Percentiles rank a stretch among this genome's conserved stretches.
Conservation (phyloP, 2,797 vertebrate genomes). For the Spinibarbus caldwelli region DNA sequence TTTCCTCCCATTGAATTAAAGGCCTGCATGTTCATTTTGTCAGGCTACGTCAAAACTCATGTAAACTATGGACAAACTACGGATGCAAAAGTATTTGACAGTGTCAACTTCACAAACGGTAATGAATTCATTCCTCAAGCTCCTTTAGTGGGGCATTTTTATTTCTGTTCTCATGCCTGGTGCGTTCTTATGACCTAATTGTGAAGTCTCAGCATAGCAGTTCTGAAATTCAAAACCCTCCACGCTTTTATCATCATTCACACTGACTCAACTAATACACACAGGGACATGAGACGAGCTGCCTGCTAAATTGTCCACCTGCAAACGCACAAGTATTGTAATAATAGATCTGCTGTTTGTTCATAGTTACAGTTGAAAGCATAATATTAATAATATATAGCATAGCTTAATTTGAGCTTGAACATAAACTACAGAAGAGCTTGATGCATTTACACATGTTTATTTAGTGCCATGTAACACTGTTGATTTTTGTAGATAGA, state of each 20-base stretch:
- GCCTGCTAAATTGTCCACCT: conserved; percentile 14
- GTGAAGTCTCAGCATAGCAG: conserved; percentile 42
- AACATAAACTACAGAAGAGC: neutral
- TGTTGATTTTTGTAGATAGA: neutral
- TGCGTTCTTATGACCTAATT: conserved; percentile 45
- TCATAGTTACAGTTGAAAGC: neutral
- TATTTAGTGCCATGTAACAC: neutral
- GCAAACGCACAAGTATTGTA: neutral
- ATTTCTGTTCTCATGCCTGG: conserved; percentile 36
- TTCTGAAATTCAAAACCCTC: conserved; percentile 35
- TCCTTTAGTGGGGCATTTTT: conserved; percentile 25
- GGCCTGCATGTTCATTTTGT: conserved; percentile 5
- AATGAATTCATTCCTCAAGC: conserved; percentile 41
- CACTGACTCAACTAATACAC: conserved; percentile 35
- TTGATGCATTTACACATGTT: neutral
- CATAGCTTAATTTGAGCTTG: neutral
- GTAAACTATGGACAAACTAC: neutral
- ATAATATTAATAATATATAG: neutral
- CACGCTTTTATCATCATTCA: conserved; percentile 43
- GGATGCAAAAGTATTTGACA: neutral
- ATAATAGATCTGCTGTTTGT: conserved; percentile 2
- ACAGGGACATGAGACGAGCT: conserved; percentile 12
- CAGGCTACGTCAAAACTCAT: neutral
- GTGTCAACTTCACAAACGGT: neutral
- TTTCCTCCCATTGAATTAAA: neutral